These are phyloP conservation scores for Muscicapa comitata DNA, from an alignment of 2,797 vertebrate species.

Conservation along the genomic window DNA sequence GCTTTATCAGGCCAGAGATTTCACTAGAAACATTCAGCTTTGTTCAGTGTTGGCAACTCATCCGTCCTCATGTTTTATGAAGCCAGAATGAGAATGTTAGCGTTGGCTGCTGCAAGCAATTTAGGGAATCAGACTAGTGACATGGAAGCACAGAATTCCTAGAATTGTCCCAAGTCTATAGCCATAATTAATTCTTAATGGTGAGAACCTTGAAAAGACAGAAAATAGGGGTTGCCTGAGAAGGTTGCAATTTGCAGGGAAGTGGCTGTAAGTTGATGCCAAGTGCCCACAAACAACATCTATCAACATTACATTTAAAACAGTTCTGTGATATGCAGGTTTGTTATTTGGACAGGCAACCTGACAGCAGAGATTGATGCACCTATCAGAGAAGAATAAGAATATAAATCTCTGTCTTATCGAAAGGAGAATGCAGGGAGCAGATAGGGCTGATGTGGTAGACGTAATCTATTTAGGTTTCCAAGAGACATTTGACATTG, in stretches of 20 bases:
- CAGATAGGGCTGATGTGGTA: slow-evolving; percentile 45
- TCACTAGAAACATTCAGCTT: not conserved
- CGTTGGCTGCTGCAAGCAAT: not conserved
- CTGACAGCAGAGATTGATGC: slow-evolving; percentile 66
- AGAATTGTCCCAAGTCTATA: not conserved
- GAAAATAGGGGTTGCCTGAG: not conserved
- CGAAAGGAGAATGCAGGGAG: slow-evolving; percentile 41
- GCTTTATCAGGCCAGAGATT: not conserved
- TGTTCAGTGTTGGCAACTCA: not conserved
- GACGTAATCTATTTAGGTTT: slow-evolving; percentile 61
- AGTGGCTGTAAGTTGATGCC: slow-evolving; percentile 33
- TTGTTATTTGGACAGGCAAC: slow-evolving; percentile 50
- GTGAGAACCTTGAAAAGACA: not conserved
- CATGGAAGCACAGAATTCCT: not conserved
- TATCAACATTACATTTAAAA: slow-evolving; percentile 67
- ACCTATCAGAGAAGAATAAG: slow-evolving; percentile 57
- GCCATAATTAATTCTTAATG: not conserved
- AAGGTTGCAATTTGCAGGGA: not conserved
- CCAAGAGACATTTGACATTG: slow-evolving; percentile 52
- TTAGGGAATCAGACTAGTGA: not conserved
- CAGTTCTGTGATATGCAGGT: slow-evolving; percentile 62
- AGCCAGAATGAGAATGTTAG: not conserved
- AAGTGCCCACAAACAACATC: slow-evolving; percentile 57
- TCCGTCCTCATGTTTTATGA: not conserved
- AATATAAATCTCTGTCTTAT: slow-evolving; percentile 72